Conservation (phyloP, 2,113 vertebrate genomes). For the Lasiurus cinereus region DNA sequence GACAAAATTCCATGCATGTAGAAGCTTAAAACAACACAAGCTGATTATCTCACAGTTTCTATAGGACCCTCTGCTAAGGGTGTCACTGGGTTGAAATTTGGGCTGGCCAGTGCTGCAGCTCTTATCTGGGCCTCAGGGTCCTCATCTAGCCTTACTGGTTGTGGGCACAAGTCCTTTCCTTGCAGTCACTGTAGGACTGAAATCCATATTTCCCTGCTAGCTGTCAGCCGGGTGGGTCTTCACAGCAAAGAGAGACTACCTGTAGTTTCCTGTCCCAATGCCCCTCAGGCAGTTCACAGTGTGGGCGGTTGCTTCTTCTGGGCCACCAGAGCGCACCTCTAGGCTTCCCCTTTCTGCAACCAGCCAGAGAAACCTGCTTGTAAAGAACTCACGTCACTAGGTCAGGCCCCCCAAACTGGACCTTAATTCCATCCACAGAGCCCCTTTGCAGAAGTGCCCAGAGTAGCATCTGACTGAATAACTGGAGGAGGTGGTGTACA, state of each 20-base stretch:
- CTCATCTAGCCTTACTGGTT: background rate
- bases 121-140: background rate
- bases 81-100: background rate
- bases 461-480: background rate
- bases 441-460: background rate
- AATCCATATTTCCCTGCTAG: background rate
- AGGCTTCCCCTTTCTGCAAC: background rate
- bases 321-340: background rate
- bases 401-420: background rate
- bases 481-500: background rate
- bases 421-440: background rate
- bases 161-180: background rate
- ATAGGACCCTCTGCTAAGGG: background rate
- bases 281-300: background rate
- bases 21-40: background rate
- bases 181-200: background rate
- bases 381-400: background rate
- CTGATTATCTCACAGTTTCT: background rate
- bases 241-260: background rate
- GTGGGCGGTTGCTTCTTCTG: background rate
- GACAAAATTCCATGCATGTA: background rate
- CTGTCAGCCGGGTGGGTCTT: background rate
- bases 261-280: no score
- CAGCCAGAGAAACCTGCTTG: background rate
- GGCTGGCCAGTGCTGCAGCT: rapidly evolving